Conservation (phyloP, 1,140 invertebrate species). For the Caenorhabditis tropicalis region DNA sequence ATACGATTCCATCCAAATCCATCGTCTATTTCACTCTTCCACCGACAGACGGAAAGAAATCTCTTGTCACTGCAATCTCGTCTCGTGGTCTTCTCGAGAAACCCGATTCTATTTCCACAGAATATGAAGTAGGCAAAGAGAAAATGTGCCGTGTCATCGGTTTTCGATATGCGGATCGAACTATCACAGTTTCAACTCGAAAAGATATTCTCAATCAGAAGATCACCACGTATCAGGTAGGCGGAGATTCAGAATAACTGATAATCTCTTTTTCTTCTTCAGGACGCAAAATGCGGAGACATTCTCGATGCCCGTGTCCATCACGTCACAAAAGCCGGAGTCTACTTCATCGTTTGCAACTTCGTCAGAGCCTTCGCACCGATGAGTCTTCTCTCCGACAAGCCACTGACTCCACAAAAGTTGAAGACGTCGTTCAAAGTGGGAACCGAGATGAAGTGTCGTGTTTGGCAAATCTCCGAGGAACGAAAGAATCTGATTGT, state of each 20-base stretch:
- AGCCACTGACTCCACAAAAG: background rate
- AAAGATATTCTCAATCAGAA: conserved; percentile 61
- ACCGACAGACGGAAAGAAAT: conserved; percentile 54
- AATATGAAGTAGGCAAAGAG: conserved; percentile 61
- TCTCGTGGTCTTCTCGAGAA: conserved; percentile 58
- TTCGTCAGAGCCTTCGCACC: conserved; percentile 61
- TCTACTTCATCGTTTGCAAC: conserved; percentile 57
- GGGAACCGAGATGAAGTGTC: conserved; percentile 62
- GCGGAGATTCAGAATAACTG: background rate
- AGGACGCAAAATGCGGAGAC: conserved; percentile 59
- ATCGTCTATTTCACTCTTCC: conserved; percentile 62
- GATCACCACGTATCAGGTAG: conserved; percentile 48
- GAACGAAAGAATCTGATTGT: conserved; percentile 51
- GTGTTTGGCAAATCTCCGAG: conserved; percentile 59
- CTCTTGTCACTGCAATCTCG: conserved; percentile 62
- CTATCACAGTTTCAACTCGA: conserved; percentile 62
- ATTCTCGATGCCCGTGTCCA: conserved; percentile 56
- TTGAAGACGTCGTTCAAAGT: conserved; percentile 44
- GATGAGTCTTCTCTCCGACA: conserved; percentile 58
- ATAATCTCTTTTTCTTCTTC: conserved; percentile 14
- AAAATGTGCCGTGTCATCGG: conserved; percentile 63
- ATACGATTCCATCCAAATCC: conserved; percentile 39
- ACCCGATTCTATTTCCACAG: conserved; percentile 41
- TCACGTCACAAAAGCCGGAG: conserved; percentile 53
- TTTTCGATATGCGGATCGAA: conserved; percentile 61